Evolutionary conservation across 2,888 invertebrate species (phyloP), one percentile per base, ranked within the genome.

Genomic region (Gibbula magus): DNA sequence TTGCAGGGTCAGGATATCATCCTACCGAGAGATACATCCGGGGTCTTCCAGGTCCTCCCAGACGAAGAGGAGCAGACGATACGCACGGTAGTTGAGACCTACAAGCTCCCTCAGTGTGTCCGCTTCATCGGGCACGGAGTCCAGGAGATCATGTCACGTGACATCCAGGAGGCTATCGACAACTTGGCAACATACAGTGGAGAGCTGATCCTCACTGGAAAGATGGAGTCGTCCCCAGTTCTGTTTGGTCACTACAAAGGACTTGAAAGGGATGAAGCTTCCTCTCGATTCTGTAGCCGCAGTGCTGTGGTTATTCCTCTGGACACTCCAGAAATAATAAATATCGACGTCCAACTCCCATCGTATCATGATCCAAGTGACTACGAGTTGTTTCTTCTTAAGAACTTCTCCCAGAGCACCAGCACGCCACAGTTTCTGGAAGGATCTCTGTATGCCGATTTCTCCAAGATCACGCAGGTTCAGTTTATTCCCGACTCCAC

Each of bases 211-310:
- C 25, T 78, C 25, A 54, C 52, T 7, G 74, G 56, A 22, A 8
- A 8, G 18, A 29, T 54, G 54, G 29, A 73, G 39, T 56, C 74
- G 22, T 29, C 53, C 18, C 70, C 56, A 16, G 74, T 74, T 10
- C 29, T 78, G 74, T 29, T 78, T 20, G 78, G 78, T 22, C 78
- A 78, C 22, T 78, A 78, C 56, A 78, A 78, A 22, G 35, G 73
- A 18, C 20, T 73, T 13, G 35, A 25, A 1, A 10, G 20, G 8
- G 56, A 78, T 45, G 13, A 35, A 16, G 10, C 20, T 22, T 56
- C 45, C 7, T 45, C 45, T 10, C 20, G 22, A 54, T 78, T 74
- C 45, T 25, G 39, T 32, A 53, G 52, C 20, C 20, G 78, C 10
- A 74, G 73, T 53, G 78, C 74, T 7, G 45, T 78, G 29, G 73